Evolutionary conservation across 2,113 vertebrate genomes (phyloP), one percentile per base, ranked within the genome.

Genomic region (Neolamprologus cancellatus): DNA sequence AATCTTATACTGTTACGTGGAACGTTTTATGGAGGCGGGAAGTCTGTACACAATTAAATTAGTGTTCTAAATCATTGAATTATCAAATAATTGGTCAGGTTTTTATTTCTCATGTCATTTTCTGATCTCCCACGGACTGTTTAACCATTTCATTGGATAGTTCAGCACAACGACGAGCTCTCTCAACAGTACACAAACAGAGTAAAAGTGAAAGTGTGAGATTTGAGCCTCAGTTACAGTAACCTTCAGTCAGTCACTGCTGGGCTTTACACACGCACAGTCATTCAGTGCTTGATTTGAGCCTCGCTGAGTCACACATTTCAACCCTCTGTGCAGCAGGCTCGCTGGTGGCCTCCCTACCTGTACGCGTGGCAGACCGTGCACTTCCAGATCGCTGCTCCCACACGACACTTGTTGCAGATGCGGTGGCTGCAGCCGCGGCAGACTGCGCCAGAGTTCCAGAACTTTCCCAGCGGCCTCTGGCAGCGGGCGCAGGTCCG

Each of bases 391-490:
- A 90, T 80, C 2, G 3, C 84, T 7, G 94, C 87, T 11, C 30
- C 92, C 28, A 92, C 89, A 0, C 97, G 97, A 86, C 98, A 99
- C 8, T 76, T 90, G 0, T 93, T 90, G 92, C 98, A 99, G 91
- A 98, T 97, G 1, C 97, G 96, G 81, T 99, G 97, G 30, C 98
- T 99, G 96, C 98, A 99, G 41, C 98, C 96, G 0, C 36, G 95
- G 87, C 98, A 99, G 2, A 98, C 96, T 0, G 95, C 96, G 0
- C 98, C 98, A 7, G 96, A 96, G 95, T 97, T 97, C 93, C 97
- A 85, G 86, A 98, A 17, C 34, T 95, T 34, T 18, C 98, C 98
- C 69, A 99, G 96, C 0, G 91, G 48, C 34, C 93, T 95, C 91
- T 95, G 97, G 79, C 98, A 99, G 61, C 97, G 97, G 5, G 98